These are phyloP conservation scores for Lineus longissimus DNA, from an alignment of 1,140 invertebrate species.

Conservation along the genomic window DNA sequence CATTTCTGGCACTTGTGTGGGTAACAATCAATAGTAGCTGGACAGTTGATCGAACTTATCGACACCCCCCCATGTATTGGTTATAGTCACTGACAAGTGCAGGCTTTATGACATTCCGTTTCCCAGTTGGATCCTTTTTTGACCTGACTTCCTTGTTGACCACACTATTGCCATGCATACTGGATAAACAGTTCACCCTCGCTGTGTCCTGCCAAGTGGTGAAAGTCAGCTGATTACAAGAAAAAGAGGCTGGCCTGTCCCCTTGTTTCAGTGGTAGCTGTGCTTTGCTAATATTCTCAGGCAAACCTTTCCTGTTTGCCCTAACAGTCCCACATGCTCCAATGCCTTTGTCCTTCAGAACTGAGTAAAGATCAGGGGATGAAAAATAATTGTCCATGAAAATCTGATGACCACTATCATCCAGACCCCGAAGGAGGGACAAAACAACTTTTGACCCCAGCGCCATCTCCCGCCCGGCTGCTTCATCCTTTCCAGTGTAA, in stretches of 20 bases:
- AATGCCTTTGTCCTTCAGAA: not conserved
- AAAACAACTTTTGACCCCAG: not conserved
- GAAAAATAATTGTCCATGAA: slow-evolving; percentile 3
- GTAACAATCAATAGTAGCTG: not conserved
- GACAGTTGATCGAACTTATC: not conserved
- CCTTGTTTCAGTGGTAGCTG: not conserved
- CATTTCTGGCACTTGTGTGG: not conserved
- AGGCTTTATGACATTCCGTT: not conserved
- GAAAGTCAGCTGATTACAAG: not conserved
- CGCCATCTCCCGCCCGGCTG: no score
- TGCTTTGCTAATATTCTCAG: not conserved
- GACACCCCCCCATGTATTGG: not conserved
- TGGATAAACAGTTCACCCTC: not conserved
- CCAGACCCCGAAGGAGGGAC: not conserved
- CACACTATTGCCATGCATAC: not conserved
- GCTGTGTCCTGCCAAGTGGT: slow-evolving; percentile 1
- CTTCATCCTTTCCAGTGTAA: not conserved
- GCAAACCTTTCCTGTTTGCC: not conserved
- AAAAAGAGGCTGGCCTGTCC: not conserved
- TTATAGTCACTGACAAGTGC: not conserved
- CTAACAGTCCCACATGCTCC: not conserved
- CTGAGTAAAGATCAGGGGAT: not conserved
- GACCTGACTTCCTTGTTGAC: not conserved
- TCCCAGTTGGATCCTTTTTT: not conserved
- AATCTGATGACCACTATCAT: not conserved